Evolutionary conservation across 2,888 invertebrate genomes (phyloP), one percentile per base, ranked within the genome.

Genomic region (Chrysolina americana): DNA sequence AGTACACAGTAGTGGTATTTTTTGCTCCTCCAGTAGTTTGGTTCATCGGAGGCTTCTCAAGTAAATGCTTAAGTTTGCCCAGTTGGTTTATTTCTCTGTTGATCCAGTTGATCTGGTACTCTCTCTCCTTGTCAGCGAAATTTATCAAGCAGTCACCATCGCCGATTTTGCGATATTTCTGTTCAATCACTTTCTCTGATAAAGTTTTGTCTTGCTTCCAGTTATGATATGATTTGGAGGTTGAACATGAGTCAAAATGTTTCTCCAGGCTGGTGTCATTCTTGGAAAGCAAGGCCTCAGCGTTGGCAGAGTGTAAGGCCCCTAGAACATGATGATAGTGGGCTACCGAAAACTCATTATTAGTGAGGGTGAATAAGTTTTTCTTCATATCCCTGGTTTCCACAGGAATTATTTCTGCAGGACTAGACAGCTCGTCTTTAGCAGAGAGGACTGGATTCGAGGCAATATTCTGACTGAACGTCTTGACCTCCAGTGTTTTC

Each of bases 31-130:
- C 68, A 21, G 41, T 41, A 28, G 21, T 1, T 13, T 68, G 68
- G 48, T 47, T 63, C 23, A 11, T 28, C 48, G 23, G 66, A 4
- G 74, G 70, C 36, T 81, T 83, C 79, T 87, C 86, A 17, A 88
- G 79, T 41, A 88, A 85, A 79, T 86, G 84, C 83, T 90, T 91
- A 17, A 92, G 83, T 81, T 90, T 90, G 28, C 87, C 88, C 28
- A 92, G 84, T 81, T 92, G 90, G 53, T 87, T 86, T 17, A 92
- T 91, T 83, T 91, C 91, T 77, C 89, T 90, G 56, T 89, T 89
- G 48, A 92, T 91, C 91, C 91, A 91, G 23, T 88, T 85, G 17
- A 92, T 81, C 78, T 92, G 91, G 80, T 90, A 89, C 76, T 88
- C 87, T 71, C 89, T 87, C 81, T 91, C 91, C 83, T 89, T 89